Conservation (phyloP, 2,797 vertebrate species). For the Adelosebastes latens region DNA sequence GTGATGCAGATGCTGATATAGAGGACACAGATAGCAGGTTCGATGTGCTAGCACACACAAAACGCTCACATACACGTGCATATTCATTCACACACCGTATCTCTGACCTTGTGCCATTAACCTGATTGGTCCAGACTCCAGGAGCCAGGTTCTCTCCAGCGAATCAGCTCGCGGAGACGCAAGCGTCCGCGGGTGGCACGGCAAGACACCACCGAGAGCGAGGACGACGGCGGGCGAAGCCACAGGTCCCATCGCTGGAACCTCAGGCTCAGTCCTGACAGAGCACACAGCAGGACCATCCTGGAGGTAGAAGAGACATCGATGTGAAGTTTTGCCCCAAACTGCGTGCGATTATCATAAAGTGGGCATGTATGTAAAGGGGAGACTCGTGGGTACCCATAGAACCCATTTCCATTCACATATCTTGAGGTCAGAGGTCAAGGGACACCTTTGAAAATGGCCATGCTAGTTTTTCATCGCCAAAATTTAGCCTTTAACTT, state of each 20-base stretch:
- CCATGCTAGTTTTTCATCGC: too few relatives aligned
- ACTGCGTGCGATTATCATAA: too few relatives aligned
- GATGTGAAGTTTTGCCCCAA: too few relatives aligned
- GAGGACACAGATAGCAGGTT: slow-evolving; percentile 86
- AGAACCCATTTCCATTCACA: too few relatives aligned
- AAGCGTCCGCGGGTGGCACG: slow-evolving; percentile 79
- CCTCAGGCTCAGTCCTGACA: slow-evolving; percentile 82
- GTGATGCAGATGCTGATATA: slow-evolving; percentile 85
- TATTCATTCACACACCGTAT: background rate
- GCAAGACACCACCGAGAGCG: slow-evolving; percentile 87
- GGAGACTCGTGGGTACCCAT: too few relatives aligned
- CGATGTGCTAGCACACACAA: background rate
- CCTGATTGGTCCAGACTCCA: slow-evolving; percentile 72
- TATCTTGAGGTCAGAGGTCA: too few relatives aligned
- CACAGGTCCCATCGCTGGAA: slow-evolving; percentile 82
- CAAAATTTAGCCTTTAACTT: too few relatives aligned
- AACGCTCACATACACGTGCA: background rate
- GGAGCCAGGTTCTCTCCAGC: slow-evolving; percentile 80
- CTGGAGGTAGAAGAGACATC: slow-evolving; percentile 70
- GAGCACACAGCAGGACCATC: slow-evolving; percentile 79
- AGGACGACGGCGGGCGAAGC: slow-evolving; percentile 83
- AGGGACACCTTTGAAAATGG: too few relatives aligned
- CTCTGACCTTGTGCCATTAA: slow-evolving; percentile 18
- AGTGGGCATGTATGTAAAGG: too few relatives aligned
- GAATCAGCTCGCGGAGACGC: slow-evolving; percentile 84